Evolutionary conservation across 2,888 invertebrate genomes (phyloP), one percentile per base, ranked within the genome.

Genomic region (Xiphydria camelus): DNA sequence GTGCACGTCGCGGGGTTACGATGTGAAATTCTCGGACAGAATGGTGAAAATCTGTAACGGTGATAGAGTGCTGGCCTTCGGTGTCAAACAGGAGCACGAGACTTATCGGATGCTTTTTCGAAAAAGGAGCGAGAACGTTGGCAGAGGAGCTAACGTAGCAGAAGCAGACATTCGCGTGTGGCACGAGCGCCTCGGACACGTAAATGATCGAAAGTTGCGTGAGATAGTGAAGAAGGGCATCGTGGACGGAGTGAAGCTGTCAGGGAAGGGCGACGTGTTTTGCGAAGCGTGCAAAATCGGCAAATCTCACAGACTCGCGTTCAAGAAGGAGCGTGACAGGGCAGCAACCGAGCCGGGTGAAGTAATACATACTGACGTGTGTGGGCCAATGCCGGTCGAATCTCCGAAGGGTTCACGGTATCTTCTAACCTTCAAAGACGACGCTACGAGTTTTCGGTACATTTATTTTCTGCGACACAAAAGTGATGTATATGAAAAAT

Each of bases 221-320:
- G 25, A 33, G 1, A 43, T 49, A 34, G 12, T 36, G n/a, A 18
- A 32, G 12, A 47, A 44, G 12, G 32, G 21, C 4, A n/a, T 23
- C 1, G 32, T 47, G 0, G 18, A n/a, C 2, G 47, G 49, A 10
- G 20, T 47, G 4, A 36, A 47, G 4, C 2, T 47, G 3, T 10
- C 31, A 4, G 41, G 49, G 2, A 4, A 40, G 2, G 45, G 43
- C 10, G 48, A 53, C 19, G 44, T 54, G 21, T 46, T 54, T 20
- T 62, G 62, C 47, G 55, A 59, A 33, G 32, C 52, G 4, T 62
- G 59, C 49, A 44, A 48, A 19, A 44, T 53, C 5, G 57, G 60
- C 9, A 62, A 62, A 36, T 35, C 53, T 20, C 58, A 60, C 46
- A 45, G 51, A 39, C 23, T 46, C 5, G 34, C 46, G 4, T 51